These are phyloP conservation scores for Ariopsis seemanni DNA, from an alignment of 2,113 vertebrate species.

Conservation along the genomic window DNA sequence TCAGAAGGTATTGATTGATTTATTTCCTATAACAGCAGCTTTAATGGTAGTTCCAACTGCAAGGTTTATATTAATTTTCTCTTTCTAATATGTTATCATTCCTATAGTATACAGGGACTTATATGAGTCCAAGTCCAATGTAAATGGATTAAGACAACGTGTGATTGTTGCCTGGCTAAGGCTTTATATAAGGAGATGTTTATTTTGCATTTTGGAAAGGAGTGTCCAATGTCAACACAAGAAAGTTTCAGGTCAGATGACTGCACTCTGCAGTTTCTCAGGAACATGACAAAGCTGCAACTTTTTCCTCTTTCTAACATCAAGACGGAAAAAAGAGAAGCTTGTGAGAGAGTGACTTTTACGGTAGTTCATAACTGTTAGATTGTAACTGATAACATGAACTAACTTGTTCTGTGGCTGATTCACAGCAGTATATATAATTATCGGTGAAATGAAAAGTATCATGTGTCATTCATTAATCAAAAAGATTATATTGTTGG, in stretches of 20 bases:
- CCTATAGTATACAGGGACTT: background rate
- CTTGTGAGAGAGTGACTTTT: background rate
- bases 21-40: background rate
- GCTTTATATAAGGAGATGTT: background rate
- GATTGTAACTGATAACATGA: background rate
- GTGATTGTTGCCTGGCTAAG: background rate
- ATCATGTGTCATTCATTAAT: background rate
- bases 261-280: slow-evolving; percentile 2
- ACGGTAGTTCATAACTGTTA: background rate
- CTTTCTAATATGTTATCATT: background rate
- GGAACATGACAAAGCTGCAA: background rate
- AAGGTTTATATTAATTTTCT: background rate
- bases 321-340: background rate
- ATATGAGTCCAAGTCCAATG: background rate
- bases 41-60: background rate
- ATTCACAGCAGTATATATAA: background rate
- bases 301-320: background rate
- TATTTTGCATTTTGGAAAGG: background rate
- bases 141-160: background rate
- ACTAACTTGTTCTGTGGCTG: background rate
- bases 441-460: background rate
- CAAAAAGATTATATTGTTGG: background rate
- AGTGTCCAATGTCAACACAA: background rate
- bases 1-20: background rate
- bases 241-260: background rate